A percentile compares a stretch with the other conserved stretches of the same genome.
Conservation (phyloP, 2,797 vertebrate species). For the Schizopygopsis pylzovi region DNA sequence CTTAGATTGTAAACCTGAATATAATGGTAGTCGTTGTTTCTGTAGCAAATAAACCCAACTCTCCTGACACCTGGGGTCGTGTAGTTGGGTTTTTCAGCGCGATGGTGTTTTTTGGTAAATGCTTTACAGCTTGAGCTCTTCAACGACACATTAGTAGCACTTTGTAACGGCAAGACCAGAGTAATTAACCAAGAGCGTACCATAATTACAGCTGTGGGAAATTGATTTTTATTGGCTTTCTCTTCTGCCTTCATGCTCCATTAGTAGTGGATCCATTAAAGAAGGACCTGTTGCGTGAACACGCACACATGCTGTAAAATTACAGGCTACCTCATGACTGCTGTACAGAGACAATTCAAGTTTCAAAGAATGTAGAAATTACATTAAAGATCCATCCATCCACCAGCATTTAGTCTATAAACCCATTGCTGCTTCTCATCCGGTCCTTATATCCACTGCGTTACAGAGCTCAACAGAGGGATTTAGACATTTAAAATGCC, state of each 20-base stretch:
- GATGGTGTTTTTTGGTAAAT: constrained; percentile 37
- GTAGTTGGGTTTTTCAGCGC: neutral
- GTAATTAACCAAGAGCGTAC: constrained; percentile 80
- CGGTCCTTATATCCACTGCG: neutral
- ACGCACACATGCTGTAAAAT: constrained; percentile 21
- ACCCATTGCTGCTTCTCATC: neutral
- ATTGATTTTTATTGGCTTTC: constrained; percentile 81
- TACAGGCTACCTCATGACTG: neutral
- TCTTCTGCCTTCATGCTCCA: constrained; percentile 70
- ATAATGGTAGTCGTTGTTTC: constrained; percentile 21
- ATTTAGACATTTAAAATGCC: neutral
- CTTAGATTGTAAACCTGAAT: constrained; percentile 26
- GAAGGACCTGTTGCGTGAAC: constrained; percentile 70
- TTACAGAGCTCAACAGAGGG: neutral
- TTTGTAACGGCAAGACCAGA: constrained; percentile 70
- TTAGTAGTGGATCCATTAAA: constrained; percentile 77
- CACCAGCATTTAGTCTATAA: neutral
- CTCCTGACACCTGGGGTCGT: constrained; percentile 33
- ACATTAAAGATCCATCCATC: constrained; percentile 11
- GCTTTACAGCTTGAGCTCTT: constrained; percentile 50
- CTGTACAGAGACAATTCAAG: neutral
- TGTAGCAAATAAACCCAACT: constrained; percentile 13
- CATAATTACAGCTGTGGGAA: constrained; percentile 82
- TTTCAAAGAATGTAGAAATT: constrained; percentile 27
- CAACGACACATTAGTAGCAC: constrained; percentile 57